phyloP scores from a whole-genome alignment of 1,140 invertebrate genomes.

The Pachyrhynchus sulphureomaculatus region DNA sequence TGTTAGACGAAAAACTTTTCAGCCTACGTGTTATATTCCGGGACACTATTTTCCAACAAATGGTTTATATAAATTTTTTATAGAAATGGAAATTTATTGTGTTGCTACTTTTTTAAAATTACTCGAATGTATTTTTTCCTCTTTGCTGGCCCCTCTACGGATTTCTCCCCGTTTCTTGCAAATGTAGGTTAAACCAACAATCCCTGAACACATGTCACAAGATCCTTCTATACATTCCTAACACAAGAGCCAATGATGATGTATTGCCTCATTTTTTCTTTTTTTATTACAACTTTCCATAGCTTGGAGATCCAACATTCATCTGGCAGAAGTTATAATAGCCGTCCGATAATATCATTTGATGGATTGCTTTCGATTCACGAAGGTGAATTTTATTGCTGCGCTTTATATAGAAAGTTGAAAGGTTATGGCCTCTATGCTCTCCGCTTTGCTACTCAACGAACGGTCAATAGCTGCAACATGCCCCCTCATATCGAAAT shows the following conservation, averaged over 20 bases:
- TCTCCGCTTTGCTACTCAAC: slow-evolving; percentile 11
- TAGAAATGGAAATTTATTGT: too few species aligned
- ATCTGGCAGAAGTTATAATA: slow-evolving; percentile 2
- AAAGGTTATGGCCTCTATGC: slow-evolving; percentile 40
- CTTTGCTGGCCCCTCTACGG: too few species aligned
- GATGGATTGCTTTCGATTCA: slow-evolving; percentile 47
- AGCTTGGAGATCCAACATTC: background rate
- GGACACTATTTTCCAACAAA: too few species aligned
- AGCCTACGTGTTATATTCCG: too few species aligned
- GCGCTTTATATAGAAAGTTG: slow-evolving; percentile 45
- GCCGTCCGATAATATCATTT: slow-evolving; percentile 42
- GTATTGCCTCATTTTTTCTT: background rate
- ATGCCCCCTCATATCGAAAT: slow-evolving; percentile 37
- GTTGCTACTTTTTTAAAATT: too few species aligned
- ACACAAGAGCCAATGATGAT: slow-evolving; percentile 4
- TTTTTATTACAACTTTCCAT: slow-evolving; percentile 9
- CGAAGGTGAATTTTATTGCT: slow-evolving; percentile 49
- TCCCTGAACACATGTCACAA: too few species aligned
- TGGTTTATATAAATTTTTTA: too few species aligned
- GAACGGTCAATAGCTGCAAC: slow-evolving; percentile 37
- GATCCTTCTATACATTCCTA: too few species aligned
- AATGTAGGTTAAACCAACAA: too few species aligned
- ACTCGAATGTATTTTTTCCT: too few species aligned
- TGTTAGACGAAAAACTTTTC: too few species aligned
- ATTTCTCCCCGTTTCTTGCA: too few species aligned